A percentile compares a stretch with the other conserved stretches of the same genome.
Conservation (phyloP, 2,113 vertebrate species). For the Centrocercus urophasianus region DNA sequence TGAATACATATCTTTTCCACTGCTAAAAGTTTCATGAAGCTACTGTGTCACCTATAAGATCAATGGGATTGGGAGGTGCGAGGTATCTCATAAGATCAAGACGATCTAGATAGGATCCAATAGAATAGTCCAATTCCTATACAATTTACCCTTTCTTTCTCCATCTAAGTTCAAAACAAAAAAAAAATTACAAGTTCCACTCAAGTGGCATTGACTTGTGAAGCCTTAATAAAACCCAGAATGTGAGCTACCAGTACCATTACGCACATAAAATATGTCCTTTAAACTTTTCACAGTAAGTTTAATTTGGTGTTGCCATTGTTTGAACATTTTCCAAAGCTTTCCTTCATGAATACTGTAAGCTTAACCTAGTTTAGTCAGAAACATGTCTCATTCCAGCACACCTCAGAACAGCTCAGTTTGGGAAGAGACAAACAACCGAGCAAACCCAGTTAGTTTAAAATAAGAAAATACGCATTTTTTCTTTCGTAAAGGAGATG, state of each 20-base stretch:
- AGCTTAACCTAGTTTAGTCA: background rate
- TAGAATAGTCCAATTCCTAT: background rate
- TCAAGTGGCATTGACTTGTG: background rate
- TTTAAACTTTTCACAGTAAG: slow-evolving; percentile 14
- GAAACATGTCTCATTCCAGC: background rate
- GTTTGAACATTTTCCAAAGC: slow-evolving; percentile 13
- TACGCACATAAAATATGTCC: slow-evolving; percentile 15
- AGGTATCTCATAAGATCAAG: background rate
- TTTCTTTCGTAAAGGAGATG: background rate
- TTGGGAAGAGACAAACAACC: slow-evolving; percentile 7
- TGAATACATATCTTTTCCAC: background rate
- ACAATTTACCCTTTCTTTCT: background rate
- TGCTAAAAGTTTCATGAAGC: background rate
- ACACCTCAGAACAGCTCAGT: background rate
- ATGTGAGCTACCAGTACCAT: background rate
- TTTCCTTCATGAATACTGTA: slow-evolving; percentile 35
- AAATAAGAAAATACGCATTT: background rate
- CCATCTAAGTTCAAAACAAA: background rate
- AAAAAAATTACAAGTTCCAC: background rate
- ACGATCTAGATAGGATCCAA: background rate
- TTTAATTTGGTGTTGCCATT: slow-evolving; percentile 37
- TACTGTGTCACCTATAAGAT: background rate
- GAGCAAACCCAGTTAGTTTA: background rate
- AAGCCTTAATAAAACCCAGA: slow-evolving; percentile 5
- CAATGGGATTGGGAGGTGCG: background rate